A percentile compares a stretch with the other conserved stretches of the same genome.
Evolutionary conservation across 1,140 invertebrate genomes (phyloP).

Genomic region (Phymorhynchus buccinoides): DNA sequence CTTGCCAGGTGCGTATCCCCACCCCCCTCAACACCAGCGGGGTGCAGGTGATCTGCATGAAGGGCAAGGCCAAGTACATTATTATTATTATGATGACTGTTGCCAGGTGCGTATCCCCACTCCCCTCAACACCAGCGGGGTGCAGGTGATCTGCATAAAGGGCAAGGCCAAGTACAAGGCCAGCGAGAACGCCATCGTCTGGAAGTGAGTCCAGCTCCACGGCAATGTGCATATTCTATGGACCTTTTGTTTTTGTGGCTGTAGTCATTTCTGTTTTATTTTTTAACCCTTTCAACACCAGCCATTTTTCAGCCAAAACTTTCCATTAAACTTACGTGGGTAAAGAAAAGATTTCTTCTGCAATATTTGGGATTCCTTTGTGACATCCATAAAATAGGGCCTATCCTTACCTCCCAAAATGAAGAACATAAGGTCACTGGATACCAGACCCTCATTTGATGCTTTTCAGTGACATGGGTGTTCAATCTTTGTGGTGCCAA

Average conservation of each 20-base stretch:
- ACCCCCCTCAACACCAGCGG: slow-evolving; percentile 99
- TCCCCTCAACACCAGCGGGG: slow-evolving; percentile 97
- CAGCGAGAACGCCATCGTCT: slow-evolving; percentile 99
- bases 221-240: neutral
- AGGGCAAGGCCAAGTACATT: slow-evolving; percentile 99
- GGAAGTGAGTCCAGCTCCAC: slow-evolving; percentile 98
- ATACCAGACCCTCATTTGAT: too few relatives aligned
- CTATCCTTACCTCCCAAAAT: too few relatives aligned
- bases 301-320: too few relatives aligned
- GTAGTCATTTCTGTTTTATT: neutral
- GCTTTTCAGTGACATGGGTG: too few relatives aligned
- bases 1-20: slow-evolving; percentile 88
- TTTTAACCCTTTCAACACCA: too few relatives aligned
- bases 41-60: slow-evolving; percentile 98
- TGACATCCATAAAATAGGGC: too few relatives aligned
- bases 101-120: slow-evolving; percentile 93
- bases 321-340: too few relatives aligned
- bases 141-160: slow-evolving; percentile 98
- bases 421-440: too few relatives aligned
- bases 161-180: slow-evolving; percentile 99
- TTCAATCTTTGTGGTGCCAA: too few relatives aligned
- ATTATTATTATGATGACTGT: too few relatives aligned
- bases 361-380: too few relatives aligned
- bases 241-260: slow-evolving; percentile 6
- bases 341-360: too few relatives aligned